phyloP scores from a whole-genome alignment of 2,113 vertebrate genomes.

The Rhinichthys klamathensis region DNA sequence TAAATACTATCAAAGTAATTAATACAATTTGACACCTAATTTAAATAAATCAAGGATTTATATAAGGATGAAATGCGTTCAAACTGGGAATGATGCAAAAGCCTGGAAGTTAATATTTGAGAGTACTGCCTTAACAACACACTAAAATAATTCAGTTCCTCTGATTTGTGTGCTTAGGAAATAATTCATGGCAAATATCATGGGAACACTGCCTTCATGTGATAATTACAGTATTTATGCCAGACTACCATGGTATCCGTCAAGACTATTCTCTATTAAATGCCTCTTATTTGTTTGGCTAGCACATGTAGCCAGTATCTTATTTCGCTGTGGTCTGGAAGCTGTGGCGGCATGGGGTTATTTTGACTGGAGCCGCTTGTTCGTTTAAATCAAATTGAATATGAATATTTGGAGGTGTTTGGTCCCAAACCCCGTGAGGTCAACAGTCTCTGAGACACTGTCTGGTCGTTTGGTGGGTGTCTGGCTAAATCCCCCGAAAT shows the following conservation, averaged over 20 bases:
- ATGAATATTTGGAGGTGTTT: conserved; percentile 55
- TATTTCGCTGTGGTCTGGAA: conserved; percentile 64
- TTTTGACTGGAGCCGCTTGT: conserved; percentile 60
- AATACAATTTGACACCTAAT: background rate
- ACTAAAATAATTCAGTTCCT: background rate
- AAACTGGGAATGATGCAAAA: background rate
- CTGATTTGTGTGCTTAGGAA: conserved; percentile 31
- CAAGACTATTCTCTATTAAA: conserved; percentile 50
- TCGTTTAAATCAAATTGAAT: conserved; percentile 61
- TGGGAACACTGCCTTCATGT: conserved; percentile 49
- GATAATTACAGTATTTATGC: conserved; percentile 61
- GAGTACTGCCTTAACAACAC: background rate
- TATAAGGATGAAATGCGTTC: background rate
- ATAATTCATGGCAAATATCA: conserved; percentile 40
- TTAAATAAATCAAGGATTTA: background rate
- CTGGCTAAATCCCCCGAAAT: conserved; percentile 54
- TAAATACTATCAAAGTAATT: background rate
- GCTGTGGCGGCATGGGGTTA: conserved; percentile 44
- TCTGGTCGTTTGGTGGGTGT: conserved; percentile 61
- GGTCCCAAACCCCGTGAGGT: conserved; percentile 45
- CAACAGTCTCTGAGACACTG: conserved; percentile 62
- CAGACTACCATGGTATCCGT: conserved; percentile 53
- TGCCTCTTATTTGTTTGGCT: conserved; percentile 49
- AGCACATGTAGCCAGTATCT: conserved; percentile 53
- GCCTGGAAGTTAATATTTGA: background rate